Conservation (phyloP, 2,113 vertebrate genomes). For the Benitochromis conjunctus region DNA sequence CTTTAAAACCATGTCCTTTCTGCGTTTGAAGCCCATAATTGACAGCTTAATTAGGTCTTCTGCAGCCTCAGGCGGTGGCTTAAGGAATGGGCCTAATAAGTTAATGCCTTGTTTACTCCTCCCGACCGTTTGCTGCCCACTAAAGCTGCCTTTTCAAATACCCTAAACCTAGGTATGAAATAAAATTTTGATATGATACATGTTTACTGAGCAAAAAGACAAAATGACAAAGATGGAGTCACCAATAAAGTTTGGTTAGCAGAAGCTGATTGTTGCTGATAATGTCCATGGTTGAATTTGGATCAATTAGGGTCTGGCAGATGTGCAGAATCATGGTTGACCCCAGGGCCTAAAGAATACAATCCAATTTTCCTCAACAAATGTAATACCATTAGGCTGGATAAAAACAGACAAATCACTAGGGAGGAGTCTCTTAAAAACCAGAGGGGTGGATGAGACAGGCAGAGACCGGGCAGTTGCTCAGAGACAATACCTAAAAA, state of each 20-base stretch:
- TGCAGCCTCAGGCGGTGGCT: conserved; percentile 21
- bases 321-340: conserved; percentile 72
- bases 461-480: conserved; percentile 48
- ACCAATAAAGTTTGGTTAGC: conserved; percentile 53
- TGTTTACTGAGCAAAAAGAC: not conserved
- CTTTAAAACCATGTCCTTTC: conserved; percentile 56
- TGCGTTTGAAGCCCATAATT: conserved; percentile 50
- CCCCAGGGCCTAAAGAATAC: conserved; percentile 76
- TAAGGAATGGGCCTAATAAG: conserved; percentile 10
- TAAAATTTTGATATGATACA: not conserved
- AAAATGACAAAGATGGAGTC: conserved; percentile 9
- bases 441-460: not conserved
- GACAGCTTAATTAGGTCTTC: conserved; percentile 61
- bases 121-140: not conserved
- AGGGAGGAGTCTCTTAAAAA: conserved; percentile 65
- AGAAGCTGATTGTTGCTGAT: conserved; percentile 75
- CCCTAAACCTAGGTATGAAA: not conserved
- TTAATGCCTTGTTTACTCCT: conserved; percentile 34
- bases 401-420: conserved; percentile 54
- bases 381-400: conserved; percentile 84
- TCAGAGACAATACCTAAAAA: conserved; percentile 45
- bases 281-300: conserved; percentile 82
- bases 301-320: conserved; percentile 78
- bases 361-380: conserved; percentile 85
- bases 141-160: not conserved